Evolutionary conservation across 2,888 invertebrate genomes (phyloP), one percentile per base, ranked within the genome.

Genomic region (Polydrusus tereticollis): DNA sequence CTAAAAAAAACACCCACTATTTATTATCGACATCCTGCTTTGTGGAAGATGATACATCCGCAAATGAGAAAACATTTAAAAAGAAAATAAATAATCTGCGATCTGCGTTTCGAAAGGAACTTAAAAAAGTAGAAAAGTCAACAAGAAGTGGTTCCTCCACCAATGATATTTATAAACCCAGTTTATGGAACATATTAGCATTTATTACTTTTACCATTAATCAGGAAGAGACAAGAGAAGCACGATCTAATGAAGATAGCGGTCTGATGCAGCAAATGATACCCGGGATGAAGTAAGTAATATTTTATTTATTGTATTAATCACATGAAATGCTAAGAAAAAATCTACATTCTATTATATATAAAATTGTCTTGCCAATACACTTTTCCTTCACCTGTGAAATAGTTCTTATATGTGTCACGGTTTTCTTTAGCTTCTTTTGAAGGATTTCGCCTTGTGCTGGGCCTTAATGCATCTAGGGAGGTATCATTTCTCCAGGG

Each of bases 181-280:
- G 62, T 26, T 67, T 78, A 45, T 78, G 78, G 77, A n/a, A n/a
- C n/a, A n/a, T 78, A 77, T 59, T 77, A 72, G 52, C 72, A 77
- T 41, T 64, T 76, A 57, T 64, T 77, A 5, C 60, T 16, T 76
- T 76, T 16, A 62, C 72, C 33, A 21, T 12, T 12, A 23, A 67
- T 43, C 59, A 67, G 18, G 59, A 62, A 18, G 21, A 12, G 8
- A 2, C 58, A 18, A 55, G 59, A 36, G 38, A 43, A 41, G 38
- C 7, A 12, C 38, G 38, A n/a, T 38, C 12, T 12, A 38, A 38
- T 38, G 38, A 38, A 12, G 38, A 38, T 12, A 38, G 38, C n/a
- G 38, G 7, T 38, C 38, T 38, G n/a, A 38, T 8, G 7, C 4
- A 38, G 7, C 38, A n/a, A 38, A 7, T 12, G 12, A 38, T 38